Conservation (phyloP, 2,797 vertebrate species). For the Choloepus didactylus region DNA sequence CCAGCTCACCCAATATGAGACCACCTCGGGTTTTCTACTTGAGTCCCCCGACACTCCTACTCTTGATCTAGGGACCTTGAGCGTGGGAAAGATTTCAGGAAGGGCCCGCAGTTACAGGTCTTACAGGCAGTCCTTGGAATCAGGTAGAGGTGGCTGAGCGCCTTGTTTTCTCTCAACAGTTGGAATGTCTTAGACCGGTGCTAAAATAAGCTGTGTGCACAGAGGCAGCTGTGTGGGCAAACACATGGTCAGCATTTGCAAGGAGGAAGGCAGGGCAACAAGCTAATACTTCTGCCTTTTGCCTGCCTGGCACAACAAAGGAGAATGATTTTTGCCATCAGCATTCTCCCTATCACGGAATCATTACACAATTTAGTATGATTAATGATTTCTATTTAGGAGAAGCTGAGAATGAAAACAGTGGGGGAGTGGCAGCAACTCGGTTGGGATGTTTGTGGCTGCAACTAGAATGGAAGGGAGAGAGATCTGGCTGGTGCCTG, state of each 20-base stretch:
- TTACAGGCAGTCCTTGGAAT: neutral
- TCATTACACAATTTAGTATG: slow-evolving; percentile 82
- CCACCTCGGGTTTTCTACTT: neutral
- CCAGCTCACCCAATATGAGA: slow-evolving; percentile 14
- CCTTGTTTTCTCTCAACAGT: slow-evolving; percentile 67
- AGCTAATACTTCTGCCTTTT: slow-evolving; percentile 80
- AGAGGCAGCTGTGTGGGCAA: slow-evolving; percentile 81
- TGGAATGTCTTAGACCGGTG: slow-evolving; percentile 56
- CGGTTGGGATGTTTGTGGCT: slow-evolving; percentile 1
- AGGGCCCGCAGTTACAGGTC: neutral
- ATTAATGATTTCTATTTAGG: slow-evolving; percentile 85
- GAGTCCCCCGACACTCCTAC: neutral
- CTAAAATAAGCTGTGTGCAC: slow-evolving; percentile 71
- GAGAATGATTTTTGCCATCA: slow-evolving; percentile 83
- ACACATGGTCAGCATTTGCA: slow-evolving; percentile 80
- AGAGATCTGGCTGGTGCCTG: neutral
- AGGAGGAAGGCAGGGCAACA: slow-evolving; percentile 76
- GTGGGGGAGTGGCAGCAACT: slow-evolving; percentile 43
- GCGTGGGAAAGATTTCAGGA: neutral
- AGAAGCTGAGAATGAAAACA: slow-evolving; percentile 76
- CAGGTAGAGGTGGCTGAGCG: slow-evolving; percentile 18
- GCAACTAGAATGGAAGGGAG: neutral
- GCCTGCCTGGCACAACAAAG: slow-evolving; percentile 83
- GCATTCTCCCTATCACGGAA: slow-evolving; percentile 80
- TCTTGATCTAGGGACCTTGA: neutral